Evolutionary conservation across 2,113 vertebrate genomes (phyloP).

Genomic region (Bujurquina vittata): DNA sequence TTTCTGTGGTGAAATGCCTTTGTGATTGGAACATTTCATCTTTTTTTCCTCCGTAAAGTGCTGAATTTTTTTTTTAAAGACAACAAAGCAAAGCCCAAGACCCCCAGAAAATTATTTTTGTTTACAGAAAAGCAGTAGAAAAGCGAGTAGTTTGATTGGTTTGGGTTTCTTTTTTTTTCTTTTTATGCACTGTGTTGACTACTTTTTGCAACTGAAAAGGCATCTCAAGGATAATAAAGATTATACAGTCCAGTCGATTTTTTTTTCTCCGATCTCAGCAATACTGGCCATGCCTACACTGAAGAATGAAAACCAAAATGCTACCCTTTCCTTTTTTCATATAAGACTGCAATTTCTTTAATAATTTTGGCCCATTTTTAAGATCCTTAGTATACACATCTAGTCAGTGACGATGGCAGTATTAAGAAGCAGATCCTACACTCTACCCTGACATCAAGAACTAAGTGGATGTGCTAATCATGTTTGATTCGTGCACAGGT

Average conservation of each 20-base stretch:
- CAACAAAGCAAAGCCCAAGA: neutral
- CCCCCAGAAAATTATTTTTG: neutral
- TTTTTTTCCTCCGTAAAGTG: neutral
- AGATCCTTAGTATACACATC: constrained; percentile 25
- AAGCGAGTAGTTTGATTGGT: neutral
- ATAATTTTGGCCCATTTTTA: constrained; percentile 38
- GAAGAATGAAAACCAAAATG: neutral
- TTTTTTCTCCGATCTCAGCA: neutral
- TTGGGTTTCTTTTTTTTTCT: neutral
- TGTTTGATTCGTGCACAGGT: constrained; percentile 14
- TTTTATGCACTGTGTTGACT: neutral
- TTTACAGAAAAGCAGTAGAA: neutral
- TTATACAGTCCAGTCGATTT: neutral
- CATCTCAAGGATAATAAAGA: neutral
- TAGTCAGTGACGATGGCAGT: constrained; percentile 25
- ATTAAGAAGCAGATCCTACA: constrained; percentile 15
- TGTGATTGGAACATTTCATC: neutral
- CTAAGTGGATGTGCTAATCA: constrained; percentile 10
- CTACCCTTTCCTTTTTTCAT: neutral
- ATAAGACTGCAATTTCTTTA: neutral
- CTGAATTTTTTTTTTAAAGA: neutral
- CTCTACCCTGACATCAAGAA: constrained; percentile 23
- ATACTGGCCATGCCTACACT: neutral
- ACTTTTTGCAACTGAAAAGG: neutral
- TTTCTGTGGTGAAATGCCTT: neutral